Conservation (phyloP, 37 sponge, comb jelly and placozoan genomes). For the Geodia barretti region DNA sequence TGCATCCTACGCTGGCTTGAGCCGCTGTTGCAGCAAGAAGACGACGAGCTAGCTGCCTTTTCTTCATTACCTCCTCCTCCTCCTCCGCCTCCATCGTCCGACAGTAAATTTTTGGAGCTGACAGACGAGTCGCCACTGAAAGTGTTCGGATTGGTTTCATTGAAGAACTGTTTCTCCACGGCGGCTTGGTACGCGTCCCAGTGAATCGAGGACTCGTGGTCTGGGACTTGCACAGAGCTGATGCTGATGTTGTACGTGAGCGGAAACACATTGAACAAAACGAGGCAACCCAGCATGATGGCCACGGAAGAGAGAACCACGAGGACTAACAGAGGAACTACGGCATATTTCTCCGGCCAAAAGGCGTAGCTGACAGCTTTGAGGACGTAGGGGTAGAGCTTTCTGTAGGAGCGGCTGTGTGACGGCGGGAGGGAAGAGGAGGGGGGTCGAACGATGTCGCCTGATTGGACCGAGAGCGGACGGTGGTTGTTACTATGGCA, state of each 20-base stretch:
- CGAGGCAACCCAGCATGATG: background rate
- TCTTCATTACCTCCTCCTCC: background rate
- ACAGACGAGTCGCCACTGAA: background rate
- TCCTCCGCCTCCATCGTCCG: too few relatives aligned
- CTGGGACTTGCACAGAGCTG: slow-evolving; percentile 52
- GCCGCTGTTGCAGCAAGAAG: background rate
- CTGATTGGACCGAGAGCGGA: slow-evolving; percentile 41
- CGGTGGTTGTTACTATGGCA: background rate
- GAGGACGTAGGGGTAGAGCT: slow-evolving; percentile 10
- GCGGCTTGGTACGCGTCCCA: slow-evolving; percentile 64
- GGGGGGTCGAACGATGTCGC: slow-evolving; percentile 20
- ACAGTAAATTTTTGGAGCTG: background rate
- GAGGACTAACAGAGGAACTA: background rate
- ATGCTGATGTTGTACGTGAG: slow-evolving; percentile 42
- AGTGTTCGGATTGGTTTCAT: background rate
- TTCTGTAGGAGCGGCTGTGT: background rate
- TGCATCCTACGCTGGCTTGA: background rate
- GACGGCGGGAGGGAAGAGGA: background rate
- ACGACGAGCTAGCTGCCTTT: background rate
- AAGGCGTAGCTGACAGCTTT: background rate
- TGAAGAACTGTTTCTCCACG: background rate
- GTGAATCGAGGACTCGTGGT: slow-evolving; percentile 38
- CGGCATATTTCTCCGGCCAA: background rate
- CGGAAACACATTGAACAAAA: slow-evolving; percentile 3
- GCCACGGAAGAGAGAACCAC: background rate